Percentiles rank a stretch among this genome's conserved stretches.
phyloP scores from a whole-genome alignment of 2,888 invertebrate genomes.

The Spatulosminthurus flaviceps region DNA sequence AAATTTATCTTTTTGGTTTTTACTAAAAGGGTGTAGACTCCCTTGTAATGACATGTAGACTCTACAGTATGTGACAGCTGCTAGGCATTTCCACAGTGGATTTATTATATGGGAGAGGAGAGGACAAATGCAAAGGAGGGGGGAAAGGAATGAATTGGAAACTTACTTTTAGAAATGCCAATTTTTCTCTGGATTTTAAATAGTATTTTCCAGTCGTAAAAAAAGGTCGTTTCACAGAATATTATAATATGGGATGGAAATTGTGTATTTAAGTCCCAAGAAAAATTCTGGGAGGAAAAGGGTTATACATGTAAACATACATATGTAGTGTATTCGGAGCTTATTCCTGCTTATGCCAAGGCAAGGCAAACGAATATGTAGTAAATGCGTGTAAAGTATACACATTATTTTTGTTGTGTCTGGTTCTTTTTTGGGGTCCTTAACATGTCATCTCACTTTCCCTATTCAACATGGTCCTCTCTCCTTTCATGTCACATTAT shows the following conservation, averaged over 20 bases:
- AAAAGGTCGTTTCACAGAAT: not conserved
- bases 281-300: constrained; percentile 10
- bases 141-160: not conserved
- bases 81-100: not conserved
- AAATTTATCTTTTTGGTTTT: not conserved
- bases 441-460: constrained; percentile 44
- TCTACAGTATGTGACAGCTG: not conserved
- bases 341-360: not conserved
- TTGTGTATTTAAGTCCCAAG: not conserved
- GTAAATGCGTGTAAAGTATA: not conserved
- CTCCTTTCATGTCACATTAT: not conserved
- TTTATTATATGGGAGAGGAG: not conserved
- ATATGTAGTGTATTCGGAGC: too few species aligned
- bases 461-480: constrained; percentile 26
- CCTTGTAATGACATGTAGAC: too few species aligned
- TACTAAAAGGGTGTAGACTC: constrained; percentile 1
- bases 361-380: not conserved
- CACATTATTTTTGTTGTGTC: constrained; percentile 24
- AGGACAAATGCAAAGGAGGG: too few species aligned
- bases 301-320: not conserved
- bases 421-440: constrained; percentile 38
- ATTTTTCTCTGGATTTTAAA: constrained; percentile 9
- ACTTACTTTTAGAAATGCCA: constrained; percentile 3
- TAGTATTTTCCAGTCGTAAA: not conserved
- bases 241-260: constrained; percentile 11